Conservation (phyloP, 2,113 vertebrate species). For the Syngnathoides biaculeatus region DNA sequence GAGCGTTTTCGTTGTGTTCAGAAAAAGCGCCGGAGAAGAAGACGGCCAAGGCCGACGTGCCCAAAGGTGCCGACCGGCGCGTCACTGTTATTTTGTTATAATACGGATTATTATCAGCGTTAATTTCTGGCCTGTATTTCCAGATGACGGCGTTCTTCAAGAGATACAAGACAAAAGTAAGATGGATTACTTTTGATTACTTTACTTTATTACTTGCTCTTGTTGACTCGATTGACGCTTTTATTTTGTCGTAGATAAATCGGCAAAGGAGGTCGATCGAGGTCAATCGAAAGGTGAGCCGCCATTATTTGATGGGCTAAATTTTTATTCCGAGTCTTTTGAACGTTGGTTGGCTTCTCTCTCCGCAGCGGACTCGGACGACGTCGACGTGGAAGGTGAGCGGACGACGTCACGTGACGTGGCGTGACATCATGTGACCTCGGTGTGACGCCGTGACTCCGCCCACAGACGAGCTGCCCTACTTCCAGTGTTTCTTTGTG, state of each 20-base stretch:
- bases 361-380: conserved; percentile 33
- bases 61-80: conserved; percentile 29
- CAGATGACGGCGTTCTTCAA: conserved; percentile 54
- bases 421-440: neutral
- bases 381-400: conserved; percentile 52
- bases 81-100: neutral
- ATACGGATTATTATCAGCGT: neutral
- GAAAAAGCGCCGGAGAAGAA: conserved; percentile 39
- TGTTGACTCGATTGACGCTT: neutral
- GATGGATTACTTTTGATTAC: neutral
- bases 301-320: neutral
- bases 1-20: neutral
- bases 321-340: neutral
- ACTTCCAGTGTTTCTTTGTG: conserved; percentile 81
- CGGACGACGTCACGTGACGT: neutral
- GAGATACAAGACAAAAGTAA: conserved; percentile 55
- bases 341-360: conserved; percentile 10
- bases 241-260: conserved; percentile 43
- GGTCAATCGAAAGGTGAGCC: conserved; percentile 54
- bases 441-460: neutral
- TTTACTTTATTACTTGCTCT: neutral
- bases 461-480: conserved; percentile 70
- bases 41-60: conserved; percentile 20
- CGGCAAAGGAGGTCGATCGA: conserved; percentile 53
- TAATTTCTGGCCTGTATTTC: neutral